Conservation (phyloP, 2,797 vertebrate genomes). For the Mustela erminea region DNA sequence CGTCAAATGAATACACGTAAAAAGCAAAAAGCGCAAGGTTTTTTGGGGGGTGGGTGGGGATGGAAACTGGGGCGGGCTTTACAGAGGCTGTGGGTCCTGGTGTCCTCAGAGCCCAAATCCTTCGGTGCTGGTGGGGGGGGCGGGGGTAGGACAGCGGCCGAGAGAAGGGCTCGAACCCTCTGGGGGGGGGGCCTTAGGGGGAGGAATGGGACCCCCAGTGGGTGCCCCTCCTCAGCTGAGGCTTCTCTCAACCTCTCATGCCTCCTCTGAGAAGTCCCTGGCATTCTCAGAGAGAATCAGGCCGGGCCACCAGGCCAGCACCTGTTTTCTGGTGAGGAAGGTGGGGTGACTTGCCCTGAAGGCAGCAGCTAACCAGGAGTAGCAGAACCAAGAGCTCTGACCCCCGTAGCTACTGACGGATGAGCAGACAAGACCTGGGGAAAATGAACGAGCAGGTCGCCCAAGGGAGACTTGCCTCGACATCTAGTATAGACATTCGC, state of each 20-base stretch:
- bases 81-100: background rate
- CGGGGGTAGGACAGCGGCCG: no score
- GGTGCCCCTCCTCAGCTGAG: background rate
- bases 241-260: background rate
- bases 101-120: background rate
- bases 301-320: background rate
- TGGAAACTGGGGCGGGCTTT: background rate
- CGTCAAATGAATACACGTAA: background rate
- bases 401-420: fast-evolving
- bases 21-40: fast-evolving
- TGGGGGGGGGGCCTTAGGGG: background rate
- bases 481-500: fast-evolving
- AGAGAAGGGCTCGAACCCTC: background rate
- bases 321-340: background rate
- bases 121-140: background rate
- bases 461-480: background rate
- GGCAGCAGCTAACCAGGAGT: background rate
- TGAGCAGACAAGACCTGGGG: background rate
- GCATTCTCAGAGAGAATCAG: background rate
- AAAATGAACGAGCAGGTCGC: background rate
- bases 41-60: fast-evolving
- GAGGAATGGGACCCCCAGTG: no score
- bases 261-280: background rate
- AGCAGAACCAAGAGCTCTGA: background rate
- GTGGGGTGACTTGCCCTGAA: background rate